These are phyloP conservation scores for Cyprinodon diabolis DNA, from an alignment of 2,797 vertebrate species.

Conservation along the genomic window DNA sequence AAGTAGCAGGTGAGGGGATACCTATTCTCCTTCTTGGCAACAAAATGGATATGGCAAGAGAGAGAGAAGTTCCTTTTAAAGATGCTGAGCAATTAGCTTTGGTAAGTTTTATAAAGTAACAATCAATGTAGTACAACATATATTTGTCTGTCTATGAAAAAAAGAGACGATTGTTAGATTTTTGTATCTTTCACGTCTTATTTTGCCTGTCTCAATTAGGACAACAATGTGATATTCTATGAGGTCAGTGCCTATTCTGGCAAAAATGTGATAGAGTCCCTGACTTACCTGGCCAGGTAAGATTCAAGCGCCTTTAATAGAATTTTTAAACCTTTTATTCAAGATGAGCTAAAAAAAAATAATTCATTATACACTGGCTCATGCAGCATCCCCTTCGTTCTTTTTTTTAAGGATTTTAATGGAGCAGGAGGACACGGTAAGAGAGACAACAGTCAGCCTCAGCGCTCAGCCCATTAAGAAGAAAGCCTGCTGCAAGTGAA, in stretches of 20 bases:
- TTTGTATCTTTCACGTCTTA: neutral
- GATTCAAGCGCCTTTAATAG: neutral
- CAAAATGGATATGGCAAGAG: slow-evolving; percentile 88
- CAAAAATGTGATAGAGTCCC: slow-evolving; percentile 81
- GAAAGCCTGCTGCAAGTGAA: slow-evolving; percentile 87
- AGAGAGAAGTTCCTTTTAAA: slow-evolving; percentile 84
- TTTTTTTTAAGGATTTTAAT: slow-evolving; percentile 75
- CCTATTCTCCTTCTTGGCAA: slow-evolving; percentile 90
- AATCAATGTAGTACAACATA: neutral
- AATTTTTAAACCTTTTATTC: neutral
- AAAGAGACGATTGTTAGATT: neutral
- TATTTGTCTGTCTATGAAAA: neutral
- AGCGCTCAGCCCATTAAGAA: slow-evolving; percentile 77
- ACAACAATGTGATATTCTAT: slow-evolving; percentile 87
- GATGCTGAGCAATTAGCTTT: slow-evolving; percentile 86
- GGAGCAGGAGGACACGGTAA: slow-evolving; percentile 87
- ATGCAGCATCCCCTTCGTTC: neutral
- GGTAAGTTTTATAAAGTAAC: slow-evolving; percentile 71
- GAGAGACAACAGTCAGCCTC: slow-evolving; percentile 82
- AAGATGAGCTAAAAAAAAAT: neutral
- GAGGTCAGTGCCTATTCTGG: slow-evolving; percentile 91
- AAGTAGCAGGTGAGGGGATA: slow-evolving; percentile 84
- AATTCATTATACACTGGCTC: neutral
- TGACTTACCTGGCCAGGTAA: slow-evolving; percentile 89
- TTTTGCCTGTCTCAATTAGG: slow-evolving; percentile 67